A percentile compares a stretch with the other conserved stretches of the same genome.
phyloP scores from a whole-genome alignment of 2,113 vertebrate species.

The Labeo catla region DNA sequence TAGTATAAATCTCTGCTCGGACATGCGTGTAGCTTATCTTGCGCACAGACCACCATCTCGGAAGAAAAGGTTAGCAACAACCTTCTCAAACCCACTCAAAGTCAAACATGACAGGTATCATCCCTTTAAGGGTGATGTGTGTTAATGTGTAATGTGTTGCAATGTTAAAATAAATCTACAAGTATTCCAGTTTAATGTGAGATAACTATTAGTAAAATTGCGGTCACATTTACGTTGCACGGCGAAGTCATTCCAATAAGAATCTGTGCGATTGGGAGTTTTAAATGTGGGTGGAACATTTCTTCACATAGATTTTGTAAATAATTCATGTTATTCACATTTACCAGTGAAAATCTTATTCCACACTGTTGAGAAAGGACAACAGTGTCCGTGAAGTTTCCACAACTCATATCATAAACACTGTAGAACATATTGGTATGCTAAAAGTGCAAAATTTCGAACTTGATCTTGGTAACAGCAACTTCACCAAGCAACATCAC shows the following conservation, averaged over 20 bases:
- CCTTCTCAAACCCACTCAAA: slow-evolving; percentile 70
- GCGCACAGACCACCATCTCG: slow-evolving; percentile 78
- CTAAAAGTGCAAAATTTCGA: not conserved
- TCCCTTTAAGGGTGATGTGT: not conserved
- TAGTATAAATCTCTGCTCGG: slow-evolving; percentile 88
- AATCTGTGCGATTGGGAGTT: not conserved
- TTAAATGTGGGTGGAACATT: too few relatives aligned
- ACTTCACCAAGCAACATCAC: too few relatives aligned
- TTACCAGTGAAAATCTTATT: not conserved
- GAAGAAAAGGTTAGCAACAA: slow-evolving; percentile 84
- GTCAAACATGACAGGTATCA: slow-evolving; percentile 13
- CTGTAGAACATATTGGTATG: not conserved
- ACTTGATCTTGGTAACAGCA: too few relatives aligned
- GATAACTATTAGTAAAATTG: not conserved
- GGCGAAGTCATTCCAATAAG: not conserved
- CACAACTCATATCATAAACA: not conserved
- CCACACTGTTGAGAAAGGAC: too few relatives aligned
- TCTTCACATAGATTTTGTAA: not conserved
- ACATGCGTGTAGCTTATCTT: slow-evolving; percentile 87
- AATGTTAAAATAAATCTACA: not conserved
- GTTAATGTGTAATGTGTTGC: not conserved
- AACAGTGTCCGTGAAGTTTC: too few relatives aligned
- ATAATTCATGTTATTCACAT: not conserved
- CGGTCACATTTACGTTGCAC: not conserved
- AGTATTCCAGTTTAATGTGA: not conserved